These are phyloP conservation scores for Leptopilina myrica DNA, from an alignment of 2,888 invertebrate species.

Conservation along the genomic window DNA sequence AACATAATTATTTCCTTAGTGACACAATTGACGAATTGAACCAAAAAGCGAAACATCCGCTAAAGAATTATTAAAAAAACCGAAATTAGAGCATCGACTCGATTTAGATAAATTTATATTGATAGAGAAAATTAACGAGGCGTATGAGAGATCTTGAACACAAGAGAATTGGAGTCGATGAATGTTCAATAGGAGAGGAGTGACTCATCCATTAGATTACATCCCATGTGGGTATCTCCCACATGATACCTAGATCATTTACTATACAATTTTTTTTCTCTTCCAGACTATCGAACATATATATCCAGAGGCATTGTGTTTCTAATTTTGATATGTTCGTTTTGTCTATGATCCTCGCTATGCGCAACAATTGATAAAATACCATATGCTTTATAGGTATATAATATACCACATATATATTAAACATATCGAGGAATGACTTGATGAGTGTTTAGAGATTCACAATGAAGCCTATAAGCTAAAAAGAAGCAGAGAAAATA, in stretches of 20 bases:
- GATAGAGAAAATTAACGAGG: constrained; percentile 29
- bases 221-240: constrained; percentile 37
- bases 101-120: constrained; percentile 11
- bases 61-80: neutral
- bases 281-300: neutral
- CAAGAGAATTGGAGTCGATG: neutral
- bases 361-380: constrained; percentile 14
- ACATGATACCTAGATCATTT: constrained; percentile 27
- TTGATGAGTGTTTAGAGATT: constrained; percentile 23
- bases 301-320: constrained; percentile 15
- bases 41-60: neutral
- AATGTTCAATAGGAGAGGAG: constrained; percentile 8
- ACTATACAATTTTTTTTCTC: neutral
- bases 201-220: constrained; percentile 37
- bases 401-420: too few species aligned
- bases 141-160: constrained; percentile 17
- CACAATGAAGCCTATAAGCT: neutral
- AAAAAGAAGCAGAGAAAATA: neutral
- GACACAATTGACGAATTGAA: too few species aligned
- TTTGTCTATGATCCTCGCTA: neutral
- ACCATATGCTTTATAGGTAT: too few species aligned
- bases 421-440: constrained; percentile 10
- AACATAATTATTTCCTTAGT: too few species aligned
- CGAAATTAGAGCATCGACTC: neutral
- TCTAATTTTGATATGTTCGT: constrained; percentile 22